A percentile compares a stretch with the other conserved stretches of the same genome.
Conservation (phyloP, 2,113 vertebrate species). For the Pseudorhombus dupliciocellatus region DNA sequence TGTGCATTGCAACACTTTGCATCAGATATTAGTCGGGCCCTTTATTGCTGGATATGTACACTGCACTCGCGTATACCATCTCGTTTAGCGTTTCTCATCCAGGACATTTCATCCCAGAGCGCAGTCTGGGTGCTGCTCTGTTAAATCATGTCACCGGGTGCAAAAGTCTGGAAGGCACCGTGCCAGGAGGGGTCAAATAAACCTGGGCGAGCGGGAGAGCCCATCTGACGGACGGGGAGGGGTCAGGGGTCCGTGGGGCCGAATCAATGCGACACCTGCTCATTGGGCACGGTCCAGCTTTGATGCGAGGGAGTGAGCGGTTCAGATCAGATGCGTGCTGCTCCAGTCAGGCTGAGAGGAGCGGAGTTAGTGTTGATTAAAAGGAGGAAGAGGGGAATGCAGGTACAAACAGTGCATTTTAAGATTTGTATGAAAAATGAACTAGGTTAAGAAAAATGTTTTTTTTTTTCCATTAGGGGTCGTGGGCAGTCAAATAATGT, state of each 20-base stretch:
- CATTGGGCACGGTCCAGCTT: constrained; percentile 27
- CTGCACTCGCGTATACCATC: background rate
- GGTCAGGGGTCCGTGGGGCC: constrained; percentile 29
- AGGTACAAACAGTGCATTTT: background rate
- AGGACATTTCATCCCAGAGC: background rate
- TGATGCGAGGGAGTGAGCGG: constrained; percentile 37
- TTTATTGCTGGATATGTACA: background rate
- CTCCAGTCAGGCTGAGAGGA: constrained; percentile 6
- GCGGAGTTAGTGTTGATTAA: background rate
- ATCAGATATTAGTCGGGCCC: background rate
- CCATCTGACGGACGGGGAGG: constrained; percentile 38
- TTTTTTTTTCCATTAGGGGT: background rate
- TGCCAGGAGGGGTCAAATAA: constrained; percentile 60
- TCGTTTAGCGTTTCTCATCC: background rate
- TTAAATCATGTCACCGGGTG: constrained; percentile 27
- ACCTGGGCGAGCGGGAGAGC: constrained; percentile 25
- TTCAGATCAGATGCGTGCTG: background rate
- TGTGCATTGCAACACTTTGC: background rate
- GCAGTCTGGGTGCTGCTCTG: background rate
- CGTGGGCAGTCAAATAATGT: constrained; percentile 2
- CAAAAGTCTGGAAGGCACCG: constrained; percentile 30
- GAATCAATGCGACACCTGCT: constrained; percentile 53
- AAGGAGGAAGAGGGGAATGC: background rate
- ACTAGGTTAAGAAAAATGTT: background rate
- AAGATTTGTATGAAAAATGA: background rate